phyloP scores from a whole-genome alignment of 2,113 vertebrate genomes.

The Indicator indicator region DNA sequence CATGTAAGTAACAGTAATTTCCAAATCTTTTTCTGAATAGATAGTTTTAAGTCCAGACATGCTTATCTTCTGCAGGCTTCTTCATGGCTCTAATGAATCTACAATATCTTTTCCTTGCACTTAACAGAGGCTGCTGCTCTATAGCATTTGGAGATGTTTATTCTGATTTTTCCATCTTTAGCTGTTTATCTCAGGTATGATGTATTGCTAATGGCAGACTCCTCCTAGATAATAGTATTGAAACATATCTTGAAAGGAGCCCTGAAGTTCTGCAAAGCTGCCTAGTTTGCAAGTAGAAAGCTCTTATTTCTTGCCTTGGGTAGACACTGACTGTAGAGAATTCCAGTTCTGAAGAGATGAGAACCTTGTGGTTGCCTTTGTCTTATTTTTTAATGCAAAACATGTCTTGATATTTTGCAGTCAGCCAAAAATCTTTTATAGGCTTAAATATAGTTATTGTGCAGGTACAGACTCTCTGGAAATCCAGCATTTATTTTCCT shows the following conservation, averaged over 20 bases:
- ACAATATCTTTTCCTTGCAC: not conserved
- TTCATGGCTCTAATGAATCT: not conserved
- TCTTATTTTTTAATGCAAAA: constrained; percentile 40
- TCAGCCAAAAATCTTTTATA: constrained; percentile 1
- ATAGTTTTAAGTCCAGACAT: not conserved
- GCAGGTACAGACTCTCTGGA: not conserved
- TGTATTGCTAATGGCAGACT: not conserved
- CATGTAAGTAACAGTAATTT: not conserved
- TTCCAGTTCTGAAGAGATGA: not conserved
- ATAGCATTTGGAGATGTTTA: not conserved
- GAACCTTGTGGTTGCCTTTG: not conserved
- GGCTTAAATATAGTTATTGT: constrained; percentile 27
- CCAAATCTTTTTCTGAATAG: not conserved
- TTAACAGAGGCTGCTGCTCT: not conserved
- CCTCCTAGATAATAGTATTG: not conserved
- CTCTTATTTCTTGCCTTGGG: not conserved
- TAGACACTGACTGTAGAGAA: not conserved
- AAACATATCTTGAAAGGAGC: not conserved
- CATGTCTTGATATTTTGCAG: constrained; percentile 6
- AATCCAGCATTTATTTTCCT: constrained; percentile 41
- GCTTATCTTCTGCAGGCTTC: not conserved
- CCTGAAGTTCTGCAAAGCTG: not conserved
- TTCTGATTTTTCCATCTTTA: not conserved
- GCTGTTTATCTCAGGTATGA: not conserved
- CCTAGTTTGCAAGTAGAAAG: not conserved